Percentiles rank a stretch among this genome's conserved stretches.
Conservation (phyloP, 2,113 vertebrate species). For the Semnopithecus entellus region DNA sequence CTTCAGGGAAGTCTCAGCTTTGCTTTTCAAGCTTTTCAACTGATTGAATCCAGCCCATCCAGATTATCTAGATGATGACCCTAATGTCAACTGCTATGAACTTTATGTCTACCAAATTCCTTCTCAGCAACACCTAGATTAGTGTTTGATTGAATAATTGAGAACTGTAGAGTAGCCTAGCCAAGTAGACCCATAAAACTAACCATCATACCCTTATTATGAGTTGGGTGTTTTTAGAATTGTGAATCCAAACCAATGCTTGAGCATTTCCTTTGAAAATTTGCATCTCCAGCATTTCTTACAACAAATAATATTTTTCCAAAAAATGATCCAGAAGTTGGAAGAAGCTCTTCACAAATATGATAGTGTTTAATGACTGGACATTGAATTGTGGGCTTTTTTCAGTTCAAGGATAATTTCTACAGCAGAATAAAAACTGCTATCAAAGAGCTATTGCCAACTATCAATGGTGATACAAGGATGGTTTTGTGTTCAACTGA, state of each 20-base stretch:
- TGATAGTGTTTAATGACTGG: slow-evolving; percentile 88
- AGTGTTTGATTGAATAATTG: neutral
- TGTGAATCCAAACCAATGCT: neutral
- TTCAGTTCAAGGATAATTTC: too few relatives aligned
- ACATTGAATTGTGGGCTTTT: slow-evolving; percentile 50
- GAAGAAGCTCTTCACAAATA: slow-evolving; percentile 97
- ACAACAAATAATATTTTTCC: slow-evolving; percentile 97
- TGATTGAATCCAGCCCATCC: neutral
- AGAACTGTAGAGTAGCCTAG: neutral
- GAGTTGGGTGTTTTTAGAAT: neutral
- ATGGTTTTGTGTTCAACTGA: slow-evolving; percentile 79
- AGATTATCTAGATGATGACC: neutral
- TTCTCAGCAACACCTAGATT: neutral
- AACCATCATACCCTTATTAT: neutral
- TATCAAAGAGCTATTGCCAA: slow-evolving; percentile 72
- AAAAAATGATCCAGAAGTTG: slow-evolving; percentile 95
- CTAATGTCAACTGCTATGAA: neutral
- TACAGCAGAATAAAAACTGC: too few relatives aligned
- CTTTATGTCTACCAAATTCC: neutral
- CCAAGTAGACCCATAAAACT: neutral
- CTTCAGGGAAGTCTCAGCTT: neutral
- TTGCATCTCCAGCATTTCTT: slow-evolving; percentile 90
- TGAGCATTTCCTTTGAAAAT: neutral
- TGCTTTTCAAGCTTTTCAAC: neutral
- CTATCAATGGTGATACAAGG: slow-evolving; percentile 78